These are phyloP conservation scores for Oceanites oceanicus DNA, from an alignment of 2,113 vertebrate species.

Conservation along the genomic window DNA sequence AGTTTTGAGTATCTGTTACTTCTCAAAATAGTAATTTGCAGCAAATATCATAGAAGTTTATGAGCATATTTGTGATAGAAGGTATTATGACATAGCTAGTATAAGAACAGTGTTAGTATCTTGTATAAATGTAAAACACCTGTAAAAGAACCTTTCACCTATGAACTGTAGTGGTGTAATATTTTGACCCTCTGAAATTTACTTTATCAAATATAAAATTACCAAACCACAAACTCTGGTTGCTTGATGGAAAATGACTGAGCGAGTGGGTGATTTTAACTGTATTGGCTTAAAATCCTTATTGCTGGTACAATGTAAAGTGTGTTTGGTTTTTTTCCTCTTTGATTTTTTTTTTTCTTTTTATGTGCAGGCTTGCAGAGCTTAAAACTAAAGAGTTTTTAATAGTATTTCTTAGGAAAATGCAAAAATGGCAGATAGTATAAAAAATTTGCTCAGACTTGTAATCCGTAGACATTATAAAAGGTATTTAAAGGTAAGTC, in stretches of 20 bases:
- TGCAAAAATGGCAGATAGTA: background rate
- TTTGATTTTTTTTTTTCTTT: background rate
- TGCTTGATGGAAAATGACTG: background rate
- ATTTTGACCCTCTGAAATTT: background rate
- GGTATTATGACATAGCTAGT: background rate
- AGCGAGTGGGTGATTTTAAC: background rate
- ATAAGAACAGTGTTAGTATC: background rate
- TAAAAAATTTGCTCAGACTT: background rate
- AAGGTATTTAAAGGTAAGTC: background rate
- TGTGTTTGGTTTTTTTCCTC: background rate
- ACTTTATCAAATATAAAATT: background rate
- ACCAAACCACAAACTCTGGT: background rate
- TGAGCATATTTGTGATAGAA: background rate
- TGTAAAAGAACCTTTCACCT: background rate
- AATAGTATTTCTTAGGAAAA: background rate
- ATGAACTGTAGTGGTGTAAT: background rate
- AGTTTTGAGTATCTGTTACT: background rate
- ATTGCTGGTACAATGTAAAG: background rate
- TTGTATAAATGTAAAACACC: background rate
- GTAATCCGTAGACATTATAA: background rate
- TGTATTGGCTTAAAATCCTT: background rate
- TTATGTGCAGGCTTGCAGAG: background rate
- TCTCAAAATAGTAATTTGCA: background rate
- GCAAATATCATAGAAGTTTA: background rate
- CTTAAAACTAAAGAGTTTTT: background rate